Percentiles rank a stretch among this genome's conserved stretches.
phyloP scores from a whole-genome alignment of 2,797 vertebrate genomes.

The Dryobates pubescens region DNA sequence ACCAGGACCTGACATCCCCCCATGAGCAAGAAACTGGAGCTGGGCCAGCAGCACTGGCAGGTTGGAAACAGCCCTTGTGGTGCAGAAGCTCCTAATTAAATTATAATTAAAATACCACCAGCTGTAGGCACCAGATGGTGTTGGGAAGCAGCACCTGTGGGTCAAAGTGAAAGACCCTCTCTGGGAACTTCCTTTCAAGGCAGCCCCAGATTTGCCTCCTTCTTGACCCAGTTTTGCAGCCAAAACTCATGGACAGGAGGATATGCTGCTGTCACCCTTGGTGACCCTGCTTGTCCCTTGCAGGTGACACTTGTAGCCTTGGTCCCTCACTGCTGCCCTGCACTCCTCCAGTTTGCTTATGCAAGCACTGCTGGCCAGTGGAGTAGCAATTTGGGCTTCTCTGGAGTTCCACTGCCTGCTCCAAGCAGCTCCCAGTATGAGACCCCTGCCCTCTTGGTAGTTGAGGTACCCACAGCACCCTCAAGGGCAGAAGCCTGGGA shows the following conservation, averaged over 20 bases:
- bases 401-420: too few relatives aligned
- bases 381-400: background rate
- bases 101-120: background rate
- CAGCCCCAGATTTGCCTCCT: background rate
- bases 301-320: background rate
- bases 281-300: fast-evolving
- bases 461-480: fast-evolving
- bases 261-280: fast-evolving
- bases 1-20: too few relatives aligned
- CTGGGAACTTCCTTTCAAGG: background rate
- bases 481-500: background rate
- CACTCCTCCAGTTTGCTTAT: background rate
- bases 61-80: background rate
- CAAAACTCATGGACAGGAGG: fast-evolving
- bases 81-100: background rate
- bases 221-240: background rate
- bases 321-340: fast-evolving
- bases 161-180: background rate
- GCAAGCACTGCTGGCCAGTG: fast-evolving
- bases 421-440: fast-evolving
- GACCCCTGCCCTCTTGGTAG: background rate
- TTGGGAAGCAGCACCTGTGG: background rate
- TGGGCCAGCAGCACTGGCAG: fast-evolving
- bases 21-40: fast-evolving
- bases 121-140: background rate